Base-by-base conservation (phyloP, 2,113 vertebrate genomes). In the Sterrhoptilus dennistouni region DNA sequence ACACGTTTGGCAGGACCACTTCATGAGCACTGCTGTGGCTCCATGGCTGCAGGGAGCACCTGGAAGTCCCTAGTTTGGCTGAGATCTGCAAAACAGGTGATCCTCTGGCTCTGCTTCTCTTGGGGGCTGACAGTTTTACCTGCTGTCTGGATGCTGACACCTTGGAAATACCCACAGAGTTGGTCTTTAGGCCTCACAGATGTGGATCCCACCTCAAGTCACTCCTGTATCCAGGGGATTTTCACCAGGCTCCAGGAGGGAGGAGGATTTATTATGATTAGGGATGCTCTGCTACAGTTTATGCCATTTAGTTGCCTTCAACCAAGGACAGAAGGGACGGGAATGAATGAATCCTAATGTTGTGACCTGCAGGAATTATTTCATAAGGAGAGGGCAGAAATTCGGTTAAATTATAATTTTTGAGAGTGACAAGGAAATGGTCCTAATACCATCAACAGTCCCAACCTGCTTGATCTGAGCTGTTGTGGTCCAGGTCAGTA, bases 401-500 rank as follows among this genome's bases (percentile, higher is more conserved):
- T 76, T 91, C 70, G 25, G 17, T 84, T 84, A 60, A 74, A 89
- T 69, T 60, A 33, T 35, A 27, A 50, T 78, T 93, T 90, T 66
- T 84, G 40, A 79, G 13, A 60, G 23, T 70, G 53, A 59, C n/a
- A 77, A 77, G n/a, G 70, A 95, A 93, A 76, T 65, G 10, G 14
- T 69, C 12, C 22, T 90, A 77, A 70, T 35, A 76, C 16, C 38
- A 89, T 80, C 54, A 72, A 14, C 54, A 75, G 21, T 64, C 50
- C 72, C 29, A 75, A 18, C 36, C 12, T 81, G 57, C 42, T 82
- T 91, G 61, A 83, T 95, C 65, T 89, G 95, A 96, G 35, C 66
- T 90, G 60, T 82, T 90, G 89, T 57, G 68, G 78, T 84, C 68
- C 40, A 61, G 94, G 95, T 94, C 95, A 96, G 72, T 68, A 87